A percentile compares a stretch with the other conserved stretches of the same genome.
Evolutionary conservation across 2,113 vertebrate genomes (phyloP).

Genomic region (Bettongia penicillata): DNA sequence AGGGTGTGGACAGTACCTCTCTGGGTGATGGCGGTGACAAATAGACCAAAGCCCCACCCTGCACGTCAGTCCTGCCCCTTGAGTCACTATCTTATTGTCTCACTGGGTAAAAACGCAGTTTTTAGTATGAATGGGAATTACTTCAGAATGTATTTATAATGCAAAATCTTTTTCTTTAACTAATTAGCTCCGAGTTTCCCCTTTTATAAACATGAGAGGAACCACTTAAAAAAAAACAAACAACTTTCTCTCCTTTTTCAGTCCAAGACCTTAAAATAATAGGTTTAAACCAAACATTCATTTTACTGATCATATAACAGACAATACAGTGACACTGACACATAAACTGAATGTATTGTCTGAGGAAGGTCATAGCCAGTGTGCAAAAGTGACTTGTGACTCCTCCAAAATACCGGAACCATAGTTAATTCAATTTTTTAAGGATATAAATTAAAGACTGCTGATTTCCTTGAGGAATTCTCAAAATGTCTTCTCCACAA

Average conservation of each 20-base stretch:
- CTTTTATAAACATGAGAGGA: not conserved
- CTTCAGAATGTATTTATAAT: not conserved
- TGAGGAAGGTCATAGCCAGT: not conserved
- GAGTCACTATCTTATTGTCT: not conserved
- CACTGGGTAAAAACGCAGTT: not conserved
- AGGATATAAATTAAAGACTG: not conserved
- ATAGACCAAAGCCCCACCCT: not conserved
- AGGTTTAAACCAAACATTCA: not conserved
- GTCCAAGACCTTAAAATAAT: not conserved
- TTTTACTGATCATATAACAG: not conserved
- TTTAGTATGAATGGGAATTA: not conserved
- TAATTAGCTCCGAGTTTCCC: not conserved
- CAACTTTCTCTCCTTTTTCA: not conserved
- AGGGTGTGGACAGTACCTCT: not conserved
- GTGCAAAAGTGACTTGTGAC: not conserved
- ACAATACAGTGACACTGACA: not conserved
- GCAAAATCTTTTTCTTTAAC: not conserved
- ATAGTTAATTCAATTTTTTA: not conserved
- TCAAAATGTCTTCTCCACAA: not conserved
- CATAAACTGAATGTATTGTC: not conserved
- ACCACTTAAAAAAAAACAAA: not conserved
- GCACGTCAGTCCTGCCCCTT: not conserved
- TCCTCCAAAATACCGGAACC: not conserved
- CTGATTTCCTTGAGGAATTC: not conserved
- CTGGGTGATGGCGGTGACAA: not conserved